These are phyloP conservation scores for Mesitornis unicolor DNA, from an alignment of 2,113 vertebrate genomes.

Conservation along the genomic window DNA sequence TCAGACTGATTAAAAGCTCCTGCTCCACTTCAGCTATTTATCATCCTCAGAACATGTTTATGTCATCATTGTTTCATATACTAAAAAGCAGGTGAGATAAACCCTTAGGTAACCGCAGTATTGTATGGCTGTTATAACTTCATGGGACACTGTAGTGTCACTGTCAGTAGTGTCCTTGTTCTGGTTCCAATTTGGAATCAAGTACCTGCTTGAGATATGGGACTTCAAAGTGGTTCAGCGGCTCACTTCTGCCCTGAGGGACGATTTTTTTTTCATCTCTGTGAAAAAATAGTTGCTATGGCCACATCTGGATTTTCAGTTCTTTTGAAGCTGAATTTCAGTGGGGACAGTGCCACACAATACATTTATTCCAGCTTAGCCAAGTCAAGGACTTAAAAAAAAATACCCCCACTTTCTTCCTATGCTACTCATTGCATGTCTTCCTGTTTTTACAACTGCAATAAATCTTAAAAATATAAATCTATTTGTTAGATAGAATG, in stretches of 20 bases:
- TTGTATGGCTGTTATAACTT: neutral
- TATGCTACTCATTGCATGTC: neutral
- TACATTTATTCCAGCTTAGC: neutral
- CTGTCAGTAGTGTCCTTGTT: neutral
- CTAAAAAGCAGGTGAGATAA: neutral
- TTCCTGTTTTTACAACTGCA: conserved; percentile 58
- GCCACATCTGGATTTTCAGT: neutral
- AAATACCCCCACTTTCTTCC: neutral
- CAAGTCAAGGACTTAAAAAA: neutral
- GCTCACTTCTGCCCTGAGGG: neutral
- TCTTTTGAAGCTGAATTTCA: conserved; percentile 21
- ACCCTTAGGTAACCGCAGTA: neutral
- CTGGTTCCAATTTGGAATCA: neutral
- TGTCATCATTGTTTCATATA: neutral
- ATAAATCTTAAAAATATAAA: neutral
- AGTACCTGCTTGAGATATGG: neutral
- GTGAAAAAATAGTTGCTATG: neutral
- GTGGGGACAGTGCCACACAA: neutral
- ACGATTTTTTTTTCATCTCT: neutral
- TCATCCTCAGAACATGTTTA: neutral
- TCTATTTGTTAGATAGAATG: neutral
- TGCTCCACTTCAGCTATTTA: neutral
- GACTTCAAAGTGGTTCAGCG: neutral
- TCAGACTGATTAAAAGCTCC: neutral
- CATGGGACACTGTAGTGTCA: neutral